Base-by-base conservation (phyloP, 2,888 invertebrate genomes). In the Lottia gigantea region DNA sequence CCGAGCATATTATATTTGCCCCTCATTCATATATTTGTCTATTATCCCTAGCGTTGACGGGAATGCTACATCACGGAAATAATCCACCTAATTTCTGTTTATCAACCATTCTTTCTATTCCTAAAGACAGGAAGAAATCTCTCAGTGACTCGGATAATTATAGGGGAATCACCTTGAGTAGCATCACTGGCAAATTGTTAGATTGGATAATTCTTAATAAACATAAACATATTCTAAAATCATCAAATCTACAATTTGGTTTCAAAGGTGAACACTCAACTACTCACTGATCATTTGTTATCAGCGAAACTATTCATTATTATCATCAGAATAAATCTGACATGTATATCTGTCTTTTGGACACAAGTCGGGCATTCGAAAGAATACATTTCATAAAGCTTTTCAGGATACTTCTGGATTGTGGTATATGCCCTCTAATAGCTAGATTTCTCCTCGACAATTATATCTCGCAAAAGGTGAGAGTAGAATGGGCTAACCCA, bases 181-280 rank as follows among this genome's bases (percentile, higher is more conserved):
- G 49, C 49, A 49, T 49, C 49, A 49, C 49, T 49, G 49, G 49
- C 19, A 12, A 49, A 49, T 19, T 46, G 46, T 46, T 46, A 46
- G 46, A 46, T 16, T 49, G 49, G 49, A 19, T 49, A n/a, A 49
- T 49, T n/a, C 19, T 49, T n/a, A 49, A 12, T 49, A 49, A 49
- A 19, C 16, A 49, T 19, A 49, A 49, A n/a, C n/a, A 49, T 49
- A 19, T 49, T 16, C 49, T 49, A 19, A 49, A 49, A 49, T 49
- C 49, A 19, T 49, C 49, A n/a, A 14, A 49, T 19, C 14, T 49
- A 49, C 49, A 49, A 49, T 49, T 49, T 49, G 49, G 49, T 49
- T 49, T 49, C n/a, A 49, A 49, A 19, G n/a, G n/a, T 49, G 49
- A 49, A n/a, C 49, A 49, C 16, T 49, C 49, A 49, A 49, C 49